Base-by-base conservation (phyloP, 1,140 invertebrate species). In the Coenobita brevimanus region DNA sequence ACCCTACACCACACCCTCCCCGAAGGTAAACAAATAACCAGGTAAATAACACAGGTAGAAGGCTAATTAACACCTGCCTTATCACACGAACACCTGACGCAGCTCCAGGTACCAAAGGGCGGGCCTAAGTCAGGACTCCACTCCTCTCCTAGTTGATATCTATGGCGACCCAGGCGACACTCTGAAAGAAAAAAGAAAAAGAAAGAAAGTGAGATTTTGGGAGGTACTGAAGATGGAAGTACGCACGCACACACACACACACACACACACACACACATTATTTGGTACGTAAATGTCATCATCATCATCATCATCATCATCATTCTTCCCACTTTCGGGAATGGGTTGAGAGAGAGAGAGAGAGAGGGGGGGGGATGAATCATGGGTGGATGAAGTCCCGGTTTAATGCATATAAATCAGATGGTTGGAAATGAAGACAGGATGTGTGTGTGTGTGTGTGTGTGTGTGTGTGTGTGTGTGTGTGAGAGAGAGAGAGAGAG, bases 11-110 rank as follows among this genome's bases (percentile, higher is more conserved):
- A n/a, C n/a, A n/a, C n/a, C n/a, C n/a, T n/a, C n/a, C n/a, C n/a
- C n/a, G n/a, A 73, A 73, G n/a, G 4, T 1, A 36, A 33, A 4
- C 21, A 33, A 75, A 38, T 17, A 75, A 8, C 27, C 10, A 75
- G 8, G 33, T n/a, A 15, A 41, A 75, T 10, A 36, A 21, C 17
- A 75, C n/a, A n/a, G n/a, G n/a, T n/a, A 41, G 33, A 8, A 36
- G n/a, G 76, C 33, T 15, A 15, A n/a, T 38, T 27, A 54, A 21
- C 60, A 95, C 97, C 96, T 95, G 98, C 97, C 94, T 95, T 94
- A 91, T 97, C 94, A 93, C 97, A 98, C 94, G 97, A 96, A 94
- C 97, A 98, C 93, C 96, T 95, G 93, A 98, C 97, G 94, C 97
- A 98, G 93, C 96, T 97, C 95, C 98, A 97, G 64, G 97, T 95